These are phyloP conservation scores for Ginglymostoma cirratum DNA, from an alignment of 2,113 vertebrate species.

Conservation along the genomic window DNA sequence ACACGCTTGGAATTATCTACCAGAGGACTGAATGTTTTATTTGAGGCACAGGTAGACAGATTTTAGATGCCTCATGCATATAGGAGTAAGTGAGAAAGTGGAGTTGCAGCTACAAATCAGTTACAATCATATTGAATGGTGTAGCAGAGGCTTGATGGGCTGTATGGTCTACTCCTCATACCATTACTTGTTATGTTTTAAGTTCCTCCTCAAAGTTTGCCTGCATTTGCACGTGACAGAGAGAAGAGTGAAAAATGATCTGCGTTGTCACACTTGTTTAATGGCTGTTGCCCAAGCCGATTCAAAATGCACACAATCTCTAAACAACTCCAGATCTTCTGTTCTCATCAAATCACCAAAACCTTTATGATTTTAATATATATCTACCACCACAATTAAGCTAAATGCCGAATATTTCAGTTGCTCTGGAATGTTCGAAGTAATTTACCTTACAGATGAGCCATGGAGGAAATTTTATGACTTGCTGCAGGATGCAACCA, in stretches of 20 bases:
- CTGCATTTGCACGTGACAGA: too few species aligned
- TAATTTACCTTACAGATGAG: background rate
- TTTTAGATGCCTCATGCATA: background rate
- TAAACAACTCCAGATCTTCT: background rate
- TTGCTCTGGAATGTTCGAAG: background rate
- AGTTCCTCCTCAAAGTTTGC: background rate
- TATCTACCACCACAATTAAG: background rate
- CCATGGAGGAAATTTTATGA: background rate
- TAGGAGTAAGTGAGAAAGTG: background rate
- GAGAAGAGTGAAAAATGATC: background rate
- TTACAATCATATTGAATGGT: background rate
- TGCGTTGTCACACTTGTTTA: background rate
- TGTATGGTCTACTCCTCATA: background rate
- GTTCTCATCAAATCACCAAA: background rate
- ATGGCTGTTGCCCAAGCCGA: background rate
- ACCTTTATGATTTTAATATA: background rate
- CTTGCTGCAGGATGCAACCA: background rate
- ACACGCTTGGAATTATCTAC: background rate
- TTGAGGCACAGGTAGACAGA: background rate
- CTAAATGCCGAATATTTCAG: background rate
- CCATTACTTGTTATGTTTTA: background rate
- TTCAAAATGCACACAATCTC: background rate
- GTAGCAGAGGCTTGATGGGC: background rate
- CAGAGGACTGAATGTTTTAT: background rate
- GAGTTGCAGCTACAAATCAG: background rate